Conservation (phyloP, 2,113 vertebrate genomes). For the Arvicanthis niloticus region DNA sequence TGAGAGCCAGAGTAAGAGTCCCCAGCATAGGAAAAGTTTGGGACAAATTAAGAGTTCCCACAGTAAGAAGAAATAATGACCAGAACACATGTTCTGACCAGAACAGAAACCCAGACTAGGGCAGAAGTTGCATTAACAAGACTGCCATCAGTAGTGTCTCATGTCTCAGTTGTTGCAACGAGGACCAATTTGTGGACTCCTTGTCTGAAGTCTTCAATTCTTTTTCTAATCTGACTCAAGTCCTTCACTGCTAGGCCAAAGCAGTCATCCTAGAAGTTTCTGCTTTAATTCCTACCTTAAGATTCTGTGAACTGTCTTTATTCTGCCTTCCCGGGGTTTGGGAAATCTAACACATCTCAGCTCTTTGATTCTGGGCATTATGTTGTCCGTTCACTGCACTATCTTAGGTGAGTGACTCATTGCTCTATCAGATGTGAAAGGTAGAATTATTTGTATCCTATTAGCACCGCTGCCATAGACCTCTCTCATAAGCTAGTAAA, state of each 20-base stretch:
- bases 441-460: background rate
- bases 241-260: background rate
- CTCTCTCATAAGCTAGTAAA: background rate
- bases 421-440: background rate
- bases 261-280: constrained; percentile 4
- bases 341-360: constrained; percentile 15
- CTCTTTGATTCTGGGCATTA: constrained; percentile 3
- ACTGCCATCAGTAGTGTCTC: background rate
- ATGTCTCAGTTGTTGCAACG: background rate
- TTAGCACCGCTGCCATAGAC: background rate
- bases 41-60: constrained; percentile 7
- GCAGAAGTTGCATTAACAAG: constrained; percentile 8
- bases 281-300: constrained; percentile 25
- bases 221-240: background rate
- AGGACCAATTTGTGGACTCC: background rate
- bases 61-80: constrained; percentile 22
- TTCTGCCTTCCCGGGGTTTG: constrained; percentile 36
- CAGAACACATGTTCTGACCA: constrained; percentile 16
- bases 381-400: background rate
- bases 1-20: background rate
- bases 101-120: constrained; percentile 21
- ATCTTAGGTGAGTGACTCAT: constrained; percentile 61
- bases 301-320: constrained; percentile 27
- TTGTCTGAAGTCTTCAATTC: constrained; percentile 14
- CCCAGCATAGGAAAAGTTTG: background rate